Evolutionary conservation across 2,888 invertebrate species (phyloP).

Genomic region (Micoletzkya japonica): DNA sequence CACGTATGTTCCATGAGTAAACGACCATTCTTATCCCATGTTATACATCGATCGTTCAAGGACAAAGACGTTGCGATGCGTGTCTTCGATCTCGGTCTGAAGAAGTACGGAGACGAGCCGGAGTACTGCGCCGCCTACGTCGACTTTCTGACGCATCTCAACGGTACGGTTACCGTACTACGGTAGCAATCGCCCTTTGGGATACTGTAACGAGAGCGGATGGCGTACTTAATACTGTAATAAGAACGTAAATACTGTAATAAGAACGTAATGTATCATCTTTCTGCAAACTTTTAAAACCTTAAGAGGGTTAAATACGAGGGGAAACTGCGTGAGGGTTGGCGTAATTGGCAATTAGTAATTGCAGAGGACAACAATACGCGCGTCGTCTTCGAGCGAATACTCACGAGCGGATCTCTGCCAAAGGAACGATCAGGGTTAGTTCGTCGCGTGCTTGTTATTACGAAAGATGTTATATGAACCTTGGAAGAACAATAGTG

Average conservation of each 20-base stretch:
- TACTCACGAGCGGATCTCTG: conserved; percentile 87
- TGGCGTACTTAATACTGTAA: background rate
- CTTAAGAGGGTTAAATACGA: too few relatives aligned
- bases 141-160: conserved; percentile 93
- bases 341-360: too few relatives aligned
- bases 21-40: too few relatives aligned
- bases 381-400: conserved; percentile 93
- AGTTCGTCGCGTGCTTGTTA: too few relatives aligned
- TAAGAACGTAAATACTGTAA: too few relatives aligned
- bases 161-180: conserved; percentile 74
- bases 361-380: conserved; percentile 96
- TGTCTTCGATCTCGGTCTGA: conserved; percentile 94
- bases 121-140: conserved; percentile 94
- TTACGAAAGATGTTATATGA: too few relatives aligned
- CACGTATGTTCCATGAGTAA: background rate
- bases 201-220: background rate
- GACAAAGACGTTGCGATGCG: conserved; percentile 93
- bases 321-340: too few relatives aligned
- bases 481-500: too few relatives aligned
- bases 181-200: too few relatives aligned
- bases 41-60: conserved; percentile 59
- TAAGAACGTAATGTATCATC: too few relatives aligned
- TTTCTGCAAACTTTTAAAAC: too few relatives aligned
- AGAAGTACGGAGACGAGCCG: conserved; percentile 91
- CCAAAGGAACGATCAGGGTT: conserved; percentile 77